phyloP scores from a whole-genome alignment of 2,113 vertebrate genomes.

The Hippocampus abdominalis region DNA sequence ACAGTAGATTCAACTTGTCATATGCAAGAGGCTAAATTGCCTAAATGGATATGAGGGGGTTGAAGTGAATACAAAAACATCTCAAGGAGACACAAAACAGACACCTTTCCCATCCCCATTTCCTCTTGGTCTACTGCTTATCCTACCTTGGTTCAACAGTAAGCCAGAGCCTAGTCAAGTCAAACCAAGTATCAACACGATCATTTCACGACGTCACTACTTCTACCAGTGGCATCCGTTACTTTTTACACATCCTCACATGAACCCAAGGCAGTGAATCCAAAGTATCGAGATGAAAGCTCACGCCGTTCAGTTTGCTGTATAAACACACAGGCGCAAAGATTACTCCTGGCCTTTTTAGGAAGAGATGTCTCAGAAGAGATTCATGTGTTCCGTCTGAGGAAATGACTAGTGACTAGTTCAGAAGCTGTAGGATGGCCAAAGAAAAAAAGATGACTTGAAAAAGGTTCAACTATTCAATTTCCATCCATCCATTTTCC shows the following conservation, averaged over 20 bases:
- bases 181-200: slow-evolving; percentile 27
- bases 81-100: slow-evolving; percentile 24
- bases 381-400: slow-evolving; percentile 21
- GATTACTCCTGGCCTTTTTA: slow-evolving; percentile 59
- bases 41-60: slow-evolving; percentile 52
- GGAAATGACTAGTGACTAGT: slow-evolving; percentile 4
- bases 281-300: slow-evolving; percentile 23
- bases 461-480: neutral
- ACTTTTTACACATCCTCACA: slow-evolving; percentile 34
- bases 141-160: neutral
- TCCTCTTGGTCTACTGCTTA: neutral
- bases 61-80: slow-evolving; percentile 46
- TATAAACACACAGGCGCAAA: slow-evolving; percentile 55
- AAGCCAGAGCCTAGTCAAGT: slow-evolving; percentile 22
- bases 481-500: no score
- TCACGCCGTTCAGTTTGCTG: slow-evolving; percentile 26
- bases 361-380: slow-evolving; percentile 51
- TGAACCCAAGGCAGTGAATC: slow-evolving; percentile 33
- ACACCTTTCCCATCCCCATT: slow-evolving; percentile 32
- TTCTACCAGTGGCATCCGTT: slow-evolving; percentile 15
- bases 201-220: slow-evolving; percentile 40
- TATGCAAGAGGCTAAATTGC: neutral
- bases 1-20: neutral
- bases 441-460: neutral
- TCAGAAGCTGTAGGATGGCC: slow-evolving; percentile 15